Conservation (phyloP, 2,113 vertebrate genomes). For the Petromus typicus region DNA sequence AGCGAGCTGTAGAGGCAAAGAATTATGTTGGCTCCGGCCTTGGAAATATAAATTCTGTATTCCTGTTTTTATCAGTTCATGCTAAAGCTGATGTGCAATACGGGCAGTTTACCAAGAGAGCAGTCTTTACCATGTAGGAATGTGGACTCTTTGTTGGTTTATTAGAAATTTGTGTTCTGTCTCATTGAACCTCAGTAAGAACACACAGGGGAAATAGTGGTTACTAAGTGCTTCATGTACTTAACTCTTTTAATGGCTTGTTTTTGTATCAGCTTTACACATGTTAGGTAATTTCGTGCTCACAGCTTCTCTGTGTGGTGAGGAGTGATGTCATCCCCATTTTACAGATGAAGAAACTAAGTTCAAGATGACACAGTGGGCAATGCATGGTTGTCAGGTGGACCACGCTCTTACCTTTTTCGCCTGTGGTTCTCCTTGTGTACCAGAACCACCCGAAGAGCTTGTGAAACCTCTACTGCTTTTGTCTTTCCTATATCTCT, state of each 20-base stretch:
- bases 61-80: slow-evolving; percentile 41
- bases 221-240: not conserved
- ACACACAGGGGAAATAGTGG: not conserved
- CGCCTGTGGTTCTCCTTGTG: not conserved
- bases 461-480: not conserved
- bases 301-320: not conserved
- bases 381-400: not conserved
- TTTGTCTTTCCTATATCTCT: too few relatives aligned
- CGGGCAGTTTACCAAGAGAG: not conserved
- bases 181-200: not conserved
- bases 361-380: not conserved
- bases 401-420: not conserved
- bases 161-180: not conserved
- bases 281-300: not conserved
- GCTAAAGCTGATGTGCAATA: not conserved
- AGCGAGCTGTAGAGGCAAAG: slow-evolving; percentile 41
- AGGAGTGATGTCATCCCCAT: not conserved
- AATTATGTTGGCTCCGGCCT: slow-evolving; percentile 21
- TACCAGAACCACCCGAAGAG: not conserved
- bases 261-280: not conserved
- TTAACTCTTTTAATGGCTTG: not conserved
- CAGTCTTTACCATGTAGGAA: not conserved
- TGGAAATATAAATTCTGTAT: slow-evolving; percentile 15
- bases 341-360: slow-evolving; percentile 9
- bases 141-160: not conserved